These are phyloP conservation scores for Gymnopithys bicolor DNA, from an alignment of 2,797 vertebrate genomes.

Conservation along the genomic window DNA sequence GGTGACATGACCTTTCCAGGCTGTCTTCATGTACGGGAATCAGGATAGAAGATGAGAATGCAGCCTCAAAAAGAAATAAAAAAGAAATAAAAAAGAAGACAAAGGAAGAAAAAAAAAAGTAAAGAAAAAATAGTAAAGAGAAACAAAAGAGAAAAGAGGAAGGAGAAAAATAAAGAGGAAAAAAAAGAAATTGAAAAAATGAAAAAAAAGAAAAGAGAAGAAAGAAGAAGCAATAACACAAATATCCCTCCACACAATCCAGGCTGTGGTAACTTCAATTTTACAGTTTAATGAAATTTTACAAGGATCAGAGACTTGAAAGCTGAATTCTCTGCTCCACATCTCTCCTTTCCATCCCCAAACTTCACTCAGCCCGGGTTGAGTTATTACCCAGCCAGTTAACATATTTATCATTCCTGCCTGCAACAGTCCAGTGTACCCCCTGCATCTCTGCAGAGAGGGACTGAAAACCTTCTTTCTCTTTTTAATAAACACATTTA, in stretches of 20 bases:
- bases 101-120: too few species aligned
- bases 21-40: slow-evolving; percentile 63
- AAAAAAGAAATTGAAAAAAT: fast-evolving
- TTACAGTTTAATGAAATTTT: slow-evolving; percentile 67
- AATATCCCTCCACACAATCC: slow-evolving; percentile 6
- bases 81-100: not conserved
- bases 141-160: not conserved
- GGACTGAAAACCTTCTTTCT: slow-evolving; percentile 31
- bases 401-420: slow-evolving; percentile 73
- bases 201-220: not conserved
- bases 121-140: too few species aligned
- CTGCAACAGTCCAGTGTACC: not conserved
- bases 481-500: slow-evolving; percentile 53
- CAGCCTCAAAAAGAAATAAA: not conserved
- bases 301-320: slow-evolving; percentile 46
- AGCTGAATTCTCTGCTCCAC: not conserved
- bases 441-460: slow-evolving; percentile 39
- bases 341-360: not conserved
- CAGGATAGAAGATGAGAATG: slow-evolving; percentile 33
- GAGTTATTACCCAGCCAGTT: slow-evolving; percentile 46
- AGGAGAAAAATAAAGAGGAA: fast-evolving
- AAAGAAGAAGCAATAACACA: not conserved
- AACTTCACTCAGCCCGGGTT: slow-evolving; percentile 24
- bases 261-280: slow-evolving; percentile 28
- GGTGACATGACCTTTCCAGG: slow-evolving; percentile 73